Conservation (phyloP, 2,797 vertebrate species). For the Okamejei kenojei region DNA sequence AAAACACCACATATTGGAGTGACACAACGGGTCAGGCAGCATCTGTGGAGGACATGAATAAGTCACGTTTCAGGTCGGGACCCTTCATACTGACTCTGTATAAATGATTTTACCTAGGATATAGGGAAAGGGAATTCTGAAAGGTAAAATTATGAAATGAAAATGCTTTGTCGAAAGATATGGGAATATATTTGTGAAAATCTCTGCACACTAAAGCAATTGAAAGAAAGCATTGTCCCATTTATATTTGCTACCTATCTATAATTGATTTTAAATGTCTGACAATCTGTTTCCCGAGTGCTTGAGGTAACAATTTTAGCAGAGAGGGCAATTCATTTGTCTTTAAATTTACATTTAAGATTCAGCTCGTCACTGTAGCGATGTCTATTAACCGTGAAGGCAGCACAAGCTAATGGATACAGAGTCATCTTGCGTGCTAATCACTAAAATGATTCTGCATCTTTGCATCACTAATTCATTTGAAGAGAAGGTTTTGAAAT, state of each 20-base stretch:
- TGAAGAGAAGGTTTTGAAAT: conserved; percentile 9
- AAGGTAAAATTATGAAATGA: background rate
- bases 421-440: background rate
- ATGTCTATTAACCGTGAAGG: background rate
- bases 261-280: background rate
- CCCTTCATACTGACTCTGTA: no score
- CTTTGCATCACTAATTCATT: background rate
- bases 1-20: no score
- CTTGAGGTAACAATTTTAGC: background rate
- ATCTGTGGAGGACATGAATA: no score
- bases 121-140: no score
- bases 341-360: background rate
- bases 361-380: background rate
- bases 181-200: background rate
- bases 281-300: background rate
- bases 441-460: background rate
- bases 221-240: background rate
- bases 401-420: background rate
- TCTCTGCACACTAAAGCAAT: background rate
- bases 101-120: no score
- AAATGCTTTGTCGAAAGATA: background rate
- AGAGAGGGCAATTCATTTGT: background rate
- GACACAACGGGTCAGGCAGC: no score
- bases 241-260: no score
- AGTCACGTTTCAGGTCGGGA: no score